phyloP scores from a whole-genome alignment of 2,113 vertebrate genomes.

The Dicrurus megarhynchus region DNA sequence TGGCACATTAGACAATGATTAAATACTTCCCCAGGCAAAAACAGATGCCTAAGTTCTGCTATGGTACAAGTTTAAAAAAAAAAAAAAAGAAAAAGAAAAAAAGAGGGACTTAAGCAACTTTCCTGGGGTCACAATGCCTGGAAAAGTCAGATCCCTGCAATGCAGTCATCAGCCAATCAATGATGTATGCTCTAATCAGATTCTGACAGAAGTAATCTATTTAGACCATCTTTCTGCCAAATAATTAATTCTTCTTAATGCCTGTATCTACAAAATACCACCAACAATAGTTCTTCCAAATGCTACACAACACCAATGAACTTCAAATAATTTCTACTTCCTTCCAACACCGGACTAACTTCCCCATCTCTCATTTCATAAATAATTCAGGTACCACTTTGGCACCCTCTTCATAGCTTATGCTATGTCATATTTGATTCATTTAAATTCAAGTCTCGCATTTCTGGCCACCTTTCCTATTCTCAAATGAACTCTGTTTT shows the following conservation, averaged over 20 bases:
- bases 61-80: neutral
- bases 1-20: neutral
- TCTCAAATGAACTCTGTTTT: neutral
- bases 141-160: constrained; percentile 36
- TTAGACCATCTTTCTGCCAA: constrained; percentile 25
- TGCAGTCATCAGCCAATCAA: constrained; percentile 21
- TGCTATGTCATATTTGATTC: neutral
- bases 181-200: neutral
- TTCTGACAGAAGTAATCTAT: constrained; percentile 14
- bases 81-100: neutral
- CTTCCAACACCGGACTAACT: neutral
- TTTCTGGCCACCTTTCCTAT: neutral
- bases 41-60: neutral
- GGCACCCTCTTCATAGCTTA: neutral
- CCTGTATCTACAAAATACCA: neutral
- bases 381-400: constrained; percentile 12
- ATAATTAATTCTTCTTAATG: constrained; percentile 35
- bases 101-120: neutral
- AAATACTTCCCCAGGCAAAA: neutral
- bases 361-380: neutral
- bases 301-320: neutral
- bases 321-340: neutral
- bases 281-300: neutral
- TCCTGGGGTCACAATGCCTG: neutral
- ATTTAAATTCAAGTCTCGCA: neutral